These are phyloP conservation scores for Platanista minor DNA, from an alignment of 2,113 vertebrate species.

Conservation along the genomic window DNA sequence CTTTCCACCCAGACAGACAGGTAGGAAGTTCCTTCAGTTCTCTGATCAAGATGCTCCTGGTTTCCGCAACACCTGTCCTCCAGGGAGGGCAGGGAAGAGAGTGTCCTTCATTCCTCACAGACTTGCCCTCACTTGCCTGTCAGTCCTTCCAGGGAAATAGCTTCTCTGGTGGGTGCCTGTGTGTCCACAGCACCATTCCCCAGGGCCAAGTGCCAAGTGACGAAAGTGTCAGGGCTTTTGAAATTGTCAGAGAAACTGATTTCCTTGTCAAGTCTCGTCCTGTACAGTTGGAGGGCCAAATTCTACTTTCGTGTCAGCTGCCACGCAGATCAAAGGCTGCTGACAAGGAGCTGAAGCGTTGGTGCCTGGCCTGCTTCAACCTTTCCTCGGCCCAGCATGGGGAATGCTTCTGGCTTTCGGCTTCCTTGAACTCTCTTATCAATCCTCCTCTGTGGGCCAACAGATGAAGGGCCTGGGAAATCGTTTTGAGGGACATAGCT, in stretches of 20 bases:
- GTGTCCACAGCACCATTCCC: conserved; percentile 60
- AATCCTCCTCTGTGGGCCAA: conserved; percentile 5
- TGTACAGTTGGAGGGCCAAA: conserved; percentile 70
- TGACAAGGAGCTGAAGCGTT: conserved; percentile 69
- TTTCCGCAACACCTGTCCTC: conserved; percentile 41
- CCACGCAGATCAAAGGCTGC: conserved; percentile 74
- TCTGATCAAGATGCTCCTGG: neutral
- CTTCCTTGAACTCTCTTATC: conserved; percentile 72
- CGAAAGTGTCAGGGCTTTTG: conserved; percentile 75
- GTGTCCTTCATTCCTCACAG: conserved; percentile 23
- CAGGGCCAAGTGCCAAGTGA: conserved; percentile 71
- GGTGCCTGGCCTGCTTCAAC: conserved; percentile 70
- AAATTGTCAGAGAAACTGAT: conserved; percentile 77
- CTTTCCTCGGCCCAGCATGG: conserved; percentile 57
- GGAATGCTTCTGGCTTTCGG: conserved; percentile 56
- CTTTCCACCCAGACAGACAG: neutral
- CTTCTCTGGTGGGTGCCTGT: conserved; percentile 29
- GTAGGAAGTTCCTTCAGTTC: neutral
- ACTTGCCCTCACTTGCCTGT: conserved; percentile 65
- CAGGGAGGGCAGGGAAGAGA: conserved; percentile 33
- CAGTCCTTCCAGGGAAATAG: conserved; percentile 54
- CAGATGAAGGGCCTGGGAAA: conserved; percentile 61
- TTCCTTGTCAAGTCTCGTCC: conserved; percentile 75
- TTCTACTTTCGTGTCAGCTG: conserved; percentile 72
- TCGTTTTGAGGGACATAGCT: neutral